Base-by-base conservation (phyloP, 2,113 vertebrate genomes). In the Paracanthobrama guichenoti region DNA sequence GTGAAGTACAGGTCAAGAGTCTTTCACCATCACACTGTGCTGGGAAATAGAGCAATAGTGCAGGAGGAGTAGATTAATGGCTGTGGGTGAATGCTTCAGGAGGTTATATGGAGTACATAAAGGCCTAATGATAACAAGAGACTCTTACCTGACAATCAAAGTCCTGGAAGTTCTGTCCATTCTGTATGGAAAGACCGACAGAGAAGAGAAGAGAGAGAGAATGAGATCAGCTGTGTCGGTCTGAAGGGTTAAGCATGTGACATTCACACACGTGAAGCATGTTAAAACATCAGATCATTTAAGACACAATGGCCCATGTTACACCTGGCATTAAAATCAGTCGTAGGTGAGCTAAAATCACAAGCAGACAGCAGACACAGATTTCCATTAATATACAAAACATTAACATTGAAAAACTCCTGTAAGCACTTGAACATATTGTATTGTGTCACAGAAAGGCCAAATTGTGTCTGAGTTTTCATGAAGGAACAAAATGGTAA, bases 121-220 rank as follows among this genome's bases (percentile, higher is more conserved):
- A 48, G 74, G 26, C 2, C 31, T 35, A 39, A 59, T 39, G 31
- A 60, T 35, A 8, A 42, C 39, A 66, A 35, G 28, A 20, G 13
- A 18, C 22, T 80, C 95, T 95, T 92, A 97, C 97, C 96, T 97
- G 97, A 89, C 97, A 98, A 90, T 98, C 95, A 46, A 98, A 97
- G 90, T 98, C 97, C 93, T 98, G 97, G 88, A 98, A 96, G 88
- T 97, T 97, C 85, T 95, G 93, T 87, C 95, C 95, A 64, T 96
- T 97, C 97, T 98, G 94, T 90, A 85, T 92, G 90, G 46, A 90
- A 93, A 89, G 71, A 86, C 86, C 81, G 86, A 92, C 24, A 64
- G 24, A 79, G 87, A 53, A 79, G 55, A 28, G 53, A 62, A 28
- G 31, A 46, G 72, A 46, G 72, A 79, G 50, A 66, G 39, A 24